Conservation (phyloP, 1,140 invertebrate genomes). For the Tetragonula clypearis region DNA sequence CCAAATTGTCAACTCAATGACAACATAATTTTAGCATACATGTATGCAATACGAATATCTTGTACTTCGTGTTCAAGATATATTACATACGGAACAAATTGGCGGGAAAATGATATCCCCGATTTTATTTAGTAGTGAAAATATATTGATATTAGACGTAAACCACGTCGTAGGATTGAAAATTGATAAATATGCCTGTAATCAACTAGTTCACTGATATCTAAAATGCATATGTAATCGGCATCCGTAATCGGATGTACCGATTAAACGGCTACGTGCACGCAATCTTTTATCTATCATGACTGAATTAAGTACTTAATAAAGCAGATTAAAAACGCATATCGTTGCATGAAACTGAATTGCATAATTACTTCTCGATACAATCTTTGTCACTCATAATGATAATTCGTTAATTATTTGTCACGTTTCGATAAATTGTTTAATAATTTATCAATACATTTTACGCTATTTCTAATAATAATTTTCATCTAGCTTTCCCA, state of each 20-base stretch:
- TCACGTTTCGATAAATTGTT: background rate
- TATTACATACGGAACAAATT: background rate
- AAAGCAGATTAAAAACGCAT: background rate
- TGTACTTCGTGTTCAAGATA: background rate
- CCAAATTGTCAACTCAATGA: conserved; percentile 43
- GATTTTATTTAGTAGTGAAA: background rate
- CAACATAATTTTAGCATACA: background rate
- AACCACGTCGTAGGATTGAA: background rate
- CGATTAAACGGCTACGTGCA: background rate
- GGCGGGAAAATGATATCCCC: background rate
- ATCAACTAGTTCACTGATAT: conserved; percentile 8
- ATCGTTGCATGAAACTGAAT: conserved; percentile 3
- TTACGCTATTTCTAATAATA: background rate
- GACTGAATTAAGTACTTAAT: conserved; percentile 30
- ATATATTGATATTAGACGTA: background rate
- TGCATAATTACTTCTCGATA: background rate
- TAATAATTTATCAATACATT: background rate
- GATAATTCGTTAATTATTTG: background rate
- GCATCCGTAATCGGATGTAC: conserved; percentile 12
- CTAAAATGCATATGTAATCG: conserved; percentile 1
- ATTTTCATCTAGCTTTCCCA: background rate
- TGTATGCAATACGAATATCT: background rate
- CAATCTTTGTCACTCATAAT: background rate
- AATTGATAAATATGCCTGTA: conserved; percentile 10
- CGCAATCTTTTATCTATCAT: conserved; percentile 35